These are phyloP conservation scores for Syngnathoides biaculeatus DNA, from an alignment of 2,113 vertebrate species.

Conservation along the genomic window DNA sequence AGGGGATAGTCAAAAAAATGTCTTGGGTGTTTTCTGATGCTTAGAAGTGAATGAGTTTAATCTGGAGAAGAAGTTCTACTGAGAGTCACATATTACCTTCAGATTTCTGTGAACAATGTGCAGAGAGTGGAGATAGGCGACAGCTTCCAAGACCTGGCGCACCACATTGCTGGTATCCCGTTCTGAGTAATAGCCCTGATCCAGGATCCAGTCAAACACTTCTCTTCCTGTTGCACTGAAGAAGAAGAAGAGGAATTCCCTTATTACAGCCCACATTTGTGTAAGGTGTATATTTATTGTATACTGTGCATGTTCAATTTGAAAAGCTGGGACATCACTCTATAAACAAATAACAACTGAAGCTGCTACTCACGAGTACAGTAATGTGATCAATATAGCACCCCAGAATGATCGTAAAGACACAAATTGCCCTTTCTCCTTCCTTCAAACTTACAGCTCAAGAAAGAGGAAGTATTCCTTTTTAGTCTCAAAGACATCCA, in stretches of 20 bases:
- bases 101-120: constrained; percentile 96
- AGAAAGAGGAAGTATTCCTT: constrained; percentile 98
- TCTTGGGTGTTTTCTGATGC: not conserved
- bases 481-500: constrained; percentile 95
- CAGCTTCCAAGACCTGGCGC: constrained; percentile 94
- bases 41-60: not conserved
- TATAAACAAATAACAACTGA: constrained; percentile 42
- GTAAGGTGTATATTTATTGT: not conserved
- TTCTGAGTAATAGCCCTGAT: constrained; percentile 98
- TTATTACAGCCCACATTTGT: not conserved
- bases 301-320: not conserved
- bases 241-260: not conserved
- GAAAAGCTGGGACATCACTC: not conserved
- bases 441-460: constrained; percentile 86
- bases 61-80: not conserved
- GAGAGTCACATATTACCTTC: constrained; percentile 77
- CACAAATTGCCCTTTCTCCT: constrained; percentile 5
- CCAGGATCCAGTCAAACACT: constrained; percentile 99
- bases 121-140: constrained; percentile 95
- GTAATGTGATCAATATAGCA: constrained; percentile 38
- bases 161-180: constrained; percentile 97
- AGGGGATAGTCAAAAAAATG: not conserved
- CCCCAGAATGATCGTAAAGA: constrained; percentile 5
- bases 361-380: constrained; percentile 38
- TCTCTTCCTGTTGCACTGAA: constrained; percentile 92